phyloP scores from a whole-genome alignment of 2,113 vertebrate genomes.

The Heterotis niloticus region DNA sequence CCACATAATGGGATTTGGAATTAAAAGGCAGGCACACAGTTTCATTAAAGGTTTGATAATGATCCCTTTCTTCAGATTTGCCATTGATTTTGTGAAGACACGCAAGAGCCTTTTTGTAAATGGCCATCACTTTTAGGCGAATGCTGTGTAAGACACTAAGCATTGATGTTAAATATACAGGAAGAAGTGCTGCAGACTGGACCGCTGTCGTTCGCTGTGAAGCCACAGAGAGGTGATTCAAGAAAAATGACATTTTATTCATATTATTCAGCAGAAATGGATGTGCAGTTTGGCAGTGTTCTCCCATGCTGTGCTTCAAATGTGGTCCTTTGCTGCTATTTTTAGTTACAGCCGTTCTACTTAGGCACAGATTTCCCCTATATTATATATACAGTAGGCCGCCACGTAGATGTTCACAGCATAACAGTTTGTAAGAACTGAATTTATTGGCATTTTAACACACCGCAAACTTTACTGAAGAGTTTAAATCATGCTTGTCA shows the following conservation, averaged over 20 bases:
- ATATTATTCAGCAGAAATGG: conserved; percentile 24
- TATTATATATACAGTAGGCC: conserved; percentile 3
- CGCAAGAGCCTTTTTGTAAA: not conserved
- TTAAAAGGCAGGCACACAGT: too few species aligned
- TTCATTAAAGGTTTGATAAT: too few species aligned
- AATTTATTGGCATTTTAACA: not conserved
- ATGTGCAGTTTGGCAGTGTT: not conserved
- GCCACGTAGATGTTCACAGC: not conserved
- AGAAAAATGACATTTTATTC: conserved; percentile 10
- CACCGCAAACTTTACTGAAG: not conserved
- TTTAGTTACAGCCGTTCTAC: conserved; percentile 24
- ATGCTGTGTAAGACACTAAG: not conserved
- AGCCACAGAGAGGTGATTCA: not conserved
- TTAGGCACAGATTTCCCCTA: conserved; percentile 1
- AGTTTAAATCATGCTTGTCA: not conserved
- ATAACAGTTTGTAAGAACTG: not conserved
- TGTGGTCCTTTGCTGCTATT: conserved; percentile 19
- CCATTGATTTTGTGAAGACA: not conserved
- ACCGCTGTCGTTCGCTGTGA: conserved; percentile 2
- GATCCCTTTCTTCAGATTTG: not conserved
- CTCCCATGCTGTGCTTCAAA: conserved; percentile 1
- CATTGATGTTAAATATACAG: not conserved
- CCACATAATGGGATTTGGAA: too few species aligned
- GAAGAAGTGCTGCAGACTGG: not conserved
- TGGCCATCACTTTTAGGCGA: conserved; percentile 8